Conservation (phyloP, 1,140 invertebrate species). For the Pseudomyrmex gracilis region DNA sequence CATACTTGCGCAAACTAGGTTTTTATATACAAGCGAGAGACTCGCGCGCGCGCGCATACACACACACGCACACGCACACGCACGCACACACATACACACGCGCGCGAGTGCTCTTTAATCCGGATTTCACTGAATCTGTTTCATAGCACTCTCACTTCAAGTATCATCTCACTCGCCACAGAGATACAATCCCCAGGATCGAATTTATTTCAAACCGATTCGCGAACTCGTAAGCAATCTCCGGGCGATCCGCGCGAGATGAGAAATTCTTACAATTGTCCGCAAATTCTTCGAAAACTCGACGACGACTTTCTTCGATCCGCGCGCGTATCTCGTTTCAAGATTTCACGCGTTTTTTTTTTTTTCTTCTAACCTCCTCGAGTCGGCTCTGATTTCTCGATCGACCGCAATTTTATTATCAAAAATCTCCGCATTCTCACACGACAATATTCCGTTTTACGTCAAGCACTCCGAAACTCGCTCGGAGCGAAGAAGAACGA, state of each 20-base stretch:
- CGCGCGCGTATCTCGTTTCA: background rate
- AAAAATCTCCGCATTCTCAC: slow-evolving; percentile 35
- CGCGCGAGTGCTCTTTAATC: slow-evolving; percentile 29
- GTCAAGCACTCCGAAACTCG: background rate
- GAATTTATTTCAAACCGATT: slow-evolving; percentile 29
- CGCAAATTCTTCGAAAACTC: slow-evolving; percentile 1
- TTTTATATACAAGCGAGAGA: background rate
- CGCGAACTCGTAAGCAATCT: background rate
- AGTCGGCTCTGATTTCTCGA: slow-evolving; percentile 1
- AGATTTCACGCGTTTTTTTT: slow-evolving; percentile 2
- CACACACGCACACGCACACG: background rate
- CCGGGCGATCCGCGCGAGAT: background rate
- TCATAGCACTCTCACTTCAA: slow-evolving; percentile 41
- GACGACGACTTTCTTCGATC: background rate
- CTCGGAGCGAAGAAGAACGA: background rate
- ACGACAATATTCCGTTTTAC: background rate
- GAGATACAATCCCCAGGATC: background rate
- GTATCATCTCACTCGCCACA: slow-evolving; percentile 16
- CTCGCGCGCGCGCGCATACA: background rate
- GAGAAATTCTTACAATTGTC: background rate
- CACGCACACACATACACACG: background rate
- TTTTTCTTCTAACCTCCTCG: background rate
- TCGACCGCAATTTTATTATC: background rate
- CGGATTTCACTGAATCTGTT: slow-evolving; percentile 48
- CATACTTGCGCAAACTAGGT: background rate